A percentile compares a stretch with the other conserved stretches of the same genome.
Conservation (phyloP, 1,140 invertebrate species). For the Asbolus verrucosus region DNA sequence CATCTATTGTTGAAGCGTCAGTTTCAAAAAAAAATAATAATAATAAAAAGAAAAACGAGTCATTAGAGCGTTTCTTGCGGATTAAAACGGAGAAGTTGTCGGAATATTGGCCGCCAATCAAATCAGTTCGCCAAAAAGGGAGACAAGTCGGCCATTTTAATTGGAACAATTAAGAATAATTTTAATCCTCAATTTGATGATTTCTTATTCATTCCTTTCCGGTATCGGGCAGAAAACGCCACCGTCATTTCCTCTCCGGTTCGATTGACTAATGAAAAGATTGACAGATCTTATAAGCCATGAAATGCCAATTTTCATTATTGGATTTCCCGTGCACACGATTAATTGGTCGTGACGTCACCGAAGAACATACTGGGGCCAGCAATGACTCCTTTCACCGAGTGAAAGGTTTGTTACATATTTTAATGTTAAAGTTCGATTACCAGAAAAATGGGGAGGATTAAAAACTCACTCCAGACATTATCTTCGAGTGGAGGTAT, state of each 20-base stretch:
- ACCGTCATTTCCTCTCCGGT: no score
- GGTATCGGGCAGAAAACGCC: background rate
- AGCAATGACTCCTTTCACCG: slow-evolving; percentile 9
- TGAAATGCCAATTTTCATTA: slow-evolving; percentile 20
- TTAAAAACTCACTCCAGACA: slow-evolving; percentile 15
- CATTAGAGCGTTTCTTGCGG: background rate
- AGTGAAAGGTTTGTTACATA: background rate
- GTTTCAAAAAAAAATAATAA: slow-evolving; percentile 21
- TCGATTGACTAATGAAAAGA: background rate
- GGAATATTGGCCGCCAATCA: background rate
- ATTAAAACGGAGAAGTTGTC: background rate
- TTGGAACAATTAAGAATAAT: slow-evolving; percentile 11
- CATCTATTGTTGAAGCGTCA: slow-evolving; percentile 34
- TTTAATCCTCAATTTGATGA: background rate
- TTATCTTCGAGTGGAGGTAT: slow-evolving; percentile 32
- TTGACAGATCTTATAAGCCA: background rate
- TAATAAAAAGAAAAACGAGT: background rate
- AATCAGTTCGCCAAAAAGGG: background rate
- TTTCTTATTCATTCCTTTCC: background rate
- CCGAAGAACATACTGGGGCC: no score
- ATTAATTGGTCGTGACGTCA: background rate
- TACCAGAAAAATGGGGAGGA: background rate
- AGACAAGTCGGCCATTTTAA: background rate
- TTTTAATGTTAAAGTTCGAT: background rate
- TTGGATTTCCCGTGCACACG: background rate